These are phyloP conservation scores for Drosophila villosipedis DNA, from an alignment of 2,888 invertebrate species.

Conservation along the genomic window DNA sequence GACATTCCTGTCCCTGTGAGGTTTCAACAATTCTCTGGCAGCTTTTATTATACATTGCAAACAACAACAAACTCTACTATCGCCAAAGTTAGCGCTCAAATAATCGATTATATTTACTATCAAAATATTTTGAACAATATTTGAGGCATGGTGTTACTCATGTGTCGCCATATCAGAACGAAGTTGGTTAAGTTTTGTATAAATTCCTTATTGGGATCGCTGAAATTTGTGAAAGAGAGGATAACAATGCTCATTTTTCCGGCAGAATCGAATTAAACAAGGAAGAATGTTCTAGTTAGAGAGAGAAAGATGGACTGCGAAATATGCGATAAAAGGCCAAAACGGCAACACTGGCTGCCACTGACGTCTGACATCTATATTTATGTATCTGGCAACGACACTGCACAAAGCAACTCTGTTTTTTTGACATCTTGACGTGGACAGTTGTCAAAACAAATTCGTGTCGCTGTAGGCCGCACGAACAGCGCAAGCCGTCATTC, in stretches of 20 bases:
- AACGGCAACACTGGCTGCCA: slow-evolving; percentile 11
- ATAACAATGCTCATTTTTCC: no score
- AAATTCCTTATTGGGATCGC: background rate
- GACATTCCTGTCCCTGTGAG: background rate
- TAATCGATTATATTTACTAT: background rate
- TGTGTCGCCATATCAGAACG: background rate
- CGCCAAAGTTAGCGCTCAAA: background rate
- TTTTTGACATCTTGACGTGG: slow-evolving; percentile 73
- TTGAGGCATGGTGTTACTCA: background rate
- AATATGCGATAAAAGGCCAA: background rate
- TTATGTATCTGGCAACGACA: slow-evolving; percentile 32
- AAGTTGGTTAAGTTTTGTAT: background rate
- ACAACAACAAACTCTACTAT: background rate
- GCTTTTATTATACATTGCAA: background rate
- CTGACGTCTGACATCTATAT: background rate
- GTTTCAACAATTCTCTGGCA: background rate
- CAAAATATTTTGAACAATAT: background rate
- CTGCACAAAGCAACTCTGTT: slow-evolving; percentile 41
- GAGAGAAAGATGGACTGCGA: no score
- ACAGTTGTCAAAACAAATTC: slow-evolving; percentile 55
- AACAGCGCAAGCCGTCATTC: slow-evolving; percentile 58
- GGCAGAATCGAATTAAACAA: no score
- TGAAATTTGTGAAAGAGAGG: background rate
- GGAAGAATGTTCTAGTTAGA: no score
- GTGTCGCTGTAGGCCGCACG: slow-evolving; percentile 46